phyloP scores from a whole-genome alignment of 2,113 vertebrate genomes.

The Numenius arquata region DNA sequence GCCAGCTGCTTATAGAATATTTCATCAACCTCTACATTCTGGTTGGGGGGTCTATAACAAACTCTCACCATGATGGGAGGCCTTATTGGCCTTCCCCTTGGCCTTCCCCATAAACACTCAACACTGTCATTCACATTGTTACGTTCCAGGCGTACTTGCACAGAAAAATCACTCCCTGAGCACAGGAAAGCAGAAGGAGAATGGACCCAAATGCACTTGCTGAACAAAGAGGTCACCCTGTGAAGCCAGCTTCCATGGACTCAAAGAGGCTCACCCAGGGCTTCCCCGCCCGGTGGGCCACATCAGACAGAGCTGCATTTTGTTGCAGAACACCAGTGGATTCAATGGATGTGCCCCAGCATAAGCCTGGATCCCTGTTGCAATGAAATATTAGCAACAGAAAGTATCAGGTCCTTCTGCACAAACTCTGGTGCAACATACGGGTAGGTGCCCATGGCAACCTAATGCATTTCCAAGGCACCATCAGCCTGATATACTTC shows the following conservation, averaged over 20 bases:
- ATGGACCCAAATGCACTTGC: background rate
- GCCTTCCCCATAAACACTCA: too few relatives aligned
- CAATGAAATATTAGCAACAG: background rate
- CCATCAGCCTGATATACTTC: background rate
- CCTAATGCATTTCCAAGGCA: background rate
- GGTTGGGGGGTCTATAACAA: too few relatives aligned
- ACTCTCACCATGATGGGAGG: too few relatives aligned
- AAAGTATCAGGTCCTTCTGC: background rate
- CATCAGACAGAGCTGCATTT: background rate
- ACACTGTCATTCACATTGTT: too few relatives aligned
- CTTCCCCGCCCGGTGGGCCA: rapidly evolving
- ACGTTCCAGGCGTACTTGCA: background rate
- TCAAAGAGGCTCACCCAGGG: background rate
- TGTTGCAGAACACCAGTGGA: background rate
- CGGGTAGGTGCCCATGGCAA: background rate
- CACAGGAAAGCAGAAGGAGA: background rate
- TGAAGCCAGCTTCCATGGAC: background rate
- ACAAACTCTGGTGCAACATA: background rate
- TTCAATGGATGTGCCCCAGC: background rate
- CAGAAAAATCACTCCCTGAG: background rate
- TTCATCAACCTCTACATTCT: too few relatives aligned
- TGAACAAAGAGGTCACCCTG: background rate
- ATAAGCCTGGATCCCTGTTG: background rate
- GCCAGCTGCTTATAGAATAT: too few relatives aligned
- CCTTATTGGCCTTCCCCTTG: too few relatives aligned